A percentile compares a stretch with the other conserved stretches of the same genome.
These are phyloP conservation scores for Nixonia krombeini DNA, from an alignment of 1,140 invertebrate species.

Conservation along the genomic window DNA sequence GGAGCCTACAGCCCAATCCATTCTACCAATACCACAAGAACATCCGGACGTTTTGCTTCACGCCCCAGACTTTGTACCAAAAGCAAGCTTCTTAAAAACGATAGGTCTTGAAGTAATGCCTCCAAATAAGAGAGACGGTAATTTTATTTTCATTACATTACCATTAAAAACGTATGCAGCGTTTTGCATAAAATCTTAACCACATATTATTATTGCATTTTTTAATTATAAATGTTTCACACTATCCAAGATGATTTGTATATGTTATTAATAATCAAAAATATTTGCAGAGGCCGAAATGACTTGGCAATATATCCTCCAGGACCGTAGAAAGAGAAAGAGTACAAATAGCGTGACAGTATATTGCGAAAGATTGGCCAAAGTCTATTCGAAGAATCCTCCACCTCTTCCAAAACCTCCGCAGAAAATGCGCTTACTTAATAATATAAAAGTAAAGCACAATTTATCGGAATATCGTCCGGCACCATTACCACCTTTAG, in stretches of 20 bases:
- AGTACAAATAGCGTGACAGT: conserved; percentile 64
- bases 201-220: too few species aligned
- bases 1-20: conserved; percentile 54
- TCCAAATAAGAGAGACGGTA: conserved; percentile 63
- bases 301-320: conserved; percentile 68
- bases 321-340: conserved; percentile 69
- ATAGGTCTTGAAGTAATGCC: conserved; percentile 68
- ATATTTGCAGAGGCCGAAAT: conserved; percentile 65
- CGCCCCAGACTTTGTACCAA: conserved; percentile 63
- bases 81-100: conserved; percentile 63
- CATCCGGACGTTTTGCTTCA: conserved; percentile 66
- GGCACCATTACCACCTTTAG: conserved; percentile 59
- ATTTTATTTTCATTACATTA: conserved; percentile 22
- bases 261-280: conserved; percentile 12
- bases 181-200: background rate
- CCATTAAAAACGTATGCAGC: too few species aligned
- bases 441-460: conserved; percentile 57
- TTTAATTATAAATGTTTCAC: too few species aligned
- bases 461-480: conserved; percentile 44
- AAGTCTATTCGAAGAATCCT: conserved; percentile 61
- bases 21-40: conserved; percentile 65
- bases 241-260: background rate
- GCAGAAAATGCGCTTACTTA: conserved; percentile 63
- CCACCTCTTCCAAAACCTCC: conserved; percentile 53
- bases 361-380: conserved; percentile 66